phyloP scores from a whole-genome alignment of 2,888 invertebrate species.

The Idaea aversata region DNA sequence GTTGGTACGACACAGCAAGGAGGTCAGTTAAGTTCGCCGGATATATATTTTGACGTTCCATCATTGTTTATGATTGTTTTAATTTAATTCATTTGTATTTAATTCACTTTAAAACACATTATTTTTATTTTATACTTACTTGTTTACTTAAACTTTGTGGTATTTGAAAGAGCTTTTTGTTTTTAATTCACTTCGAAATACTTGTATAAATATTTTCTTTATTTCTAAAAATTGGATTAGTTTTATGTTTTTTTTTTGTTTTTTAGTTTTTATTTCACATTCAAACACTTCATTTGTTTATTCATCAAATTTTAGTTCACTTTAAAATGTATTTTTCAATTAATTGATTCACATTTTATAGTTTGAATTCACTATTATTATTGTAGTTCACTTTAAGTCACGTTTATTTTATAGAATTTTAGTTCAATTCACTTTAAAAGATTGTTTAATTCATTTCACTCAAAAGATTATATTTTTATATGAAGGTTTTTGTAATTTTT shows the following conservation, averaged over 20 bases:
- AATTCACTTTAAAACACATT: slow-evolving; percentile 37
- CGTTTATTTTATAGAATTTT: too few relatives aligned
- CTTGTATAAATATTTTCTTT: too few relatives aligned
- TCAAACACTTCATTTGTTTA: not conserved
- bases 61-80: slow-evolving; percentile 40
- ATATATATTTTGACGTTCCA: slow-evolving; percentile 64
- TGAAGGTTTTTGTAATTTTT: too few relatives aligned
- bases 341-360: not conserved
- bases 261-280: too few relatives aligned
- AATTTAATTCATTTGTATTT: not conserved
- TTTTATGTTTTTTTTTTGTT: too few relatives aligned
- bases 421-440: too few relatives aligned
- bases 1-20: slow-evolving; percentile 61
- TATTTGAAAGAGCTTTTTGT: too few relatives aligned
- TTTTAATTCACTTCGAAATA: too few relatives aligned
- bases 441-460: too few relatives aligned
- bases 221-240: too few relatives aligned
- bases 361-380: not conserved
- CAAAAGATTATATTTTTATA: too few relatives aligned
- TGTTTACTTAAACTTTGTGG: too few relatives aligned
- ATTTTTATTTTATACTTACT: slow-evolving; percentile 29
- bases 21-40: slow-evolving; percentile 63
- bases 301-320: not conserved
- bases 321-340: not conserved
- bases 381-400: not conserved